Evolutionary conservation across 2,888 invertebrate genomes (phyloP), one percentile per base, ranked within the genome.

Genomic region (Drosophila heteroneura): DNA sequence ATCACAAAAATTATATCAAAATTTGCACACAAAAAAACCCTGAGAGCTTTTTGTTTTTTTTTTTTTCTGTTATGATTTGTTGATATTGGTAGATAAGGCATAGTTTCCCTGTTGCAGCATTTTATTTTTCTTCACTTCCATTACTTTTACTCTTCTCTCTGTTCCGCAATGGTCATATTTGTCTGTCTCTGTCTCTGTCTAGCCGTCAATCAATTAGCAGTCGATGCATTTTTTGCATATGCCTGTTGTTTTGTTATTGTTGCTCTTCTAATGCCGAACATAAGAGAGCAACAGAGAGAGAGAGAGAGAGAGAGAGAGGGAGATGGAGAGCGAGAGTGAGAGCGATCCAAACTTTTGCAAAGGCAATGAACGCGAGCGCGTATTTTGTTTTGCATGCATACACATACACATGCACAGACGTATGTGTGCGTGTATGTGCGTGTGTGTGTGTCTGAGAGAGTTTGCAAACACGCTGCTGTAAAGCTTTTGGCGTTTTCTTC

Each of bases 401-500:
- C 47, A 26, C 16, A 16, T 47, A 26, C 47, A 41, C n/a, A 12
- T 22, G 12, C 22, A 37, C 16, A 37, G 14, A 14, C 35, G 19
- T 30, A n/a, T 52, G 32, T 67, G 53, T n/a, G 28, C 52, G 62
- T 51, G 32, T 37, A 49, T 41, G 53, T 44, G 4, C 44, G 53
- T 52, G 32, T 67, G 53, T n/a, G n/a, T 54, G 62, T 57, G 53
- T 69, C 60, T 59, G 35, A 61, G 64, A 67, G 71, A 70, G 61
- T 65, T 62, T 37, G 64, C 56, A 49, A 62, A 51, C 56, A 63
- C 68, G 68, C 49, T 51, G 63, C 53, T 78, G 69, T 63, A 77
- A 72, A 84, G 89, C 90, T 89, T 89, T 89, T 83, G 85, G 89
- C 90, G 84, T 89, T 89, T 89, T 84, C 89, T 89, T 89, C 89